Evolutionary conservation across 2,113 vertebrate genomes (phyloP).

Genomic region (Hoplias malabaricus): DNA sequence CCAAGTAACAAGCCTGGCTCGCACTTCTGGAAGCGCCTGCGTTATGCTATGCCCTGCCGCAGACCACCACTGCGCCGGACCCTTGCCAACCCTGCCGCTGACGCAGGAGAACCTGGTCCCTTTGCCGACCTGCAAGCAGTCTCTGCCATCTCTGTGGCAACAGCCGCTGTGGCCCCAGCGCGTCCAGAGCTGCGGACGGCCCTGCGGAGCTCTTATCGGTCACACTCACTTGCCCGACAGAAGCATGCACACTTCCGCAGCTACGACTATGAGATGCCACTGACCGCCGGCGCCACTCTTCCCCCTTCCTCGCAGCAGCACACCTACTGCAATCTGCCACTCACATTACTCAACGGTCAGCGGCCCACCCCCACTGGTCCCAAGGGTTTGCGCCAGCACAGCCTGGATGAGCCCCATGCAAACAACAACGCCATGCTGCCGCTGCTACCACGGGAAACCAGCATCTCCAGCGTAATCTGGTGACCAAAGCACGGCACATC

Average conservation of each 20-base stretch:
- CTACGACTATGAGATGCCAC: slow-evolving; percentile 93
- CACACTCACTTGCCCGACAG: slow-evolving; percentile 89
- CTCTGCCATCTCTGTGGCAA: slow-evolving; percentile 97
- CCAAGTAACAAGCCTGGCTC: slow-evolving; percentile 98
- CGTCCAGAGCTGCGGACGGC: slow-evolving; percentile 96
- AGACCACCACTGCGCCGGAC: slow-evolving; percentile 87
- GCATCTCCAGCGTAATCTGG: slow-evolving; percentile 99
- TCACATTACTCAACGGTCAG: slow-evolving; percentile 98
- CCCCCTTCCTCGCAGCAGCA: slow-evolving; percentile 95
- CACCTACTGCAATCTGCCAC: slow-evolving; percentile 99
- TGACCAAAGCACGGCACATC: slow-evolving; percentile 69
- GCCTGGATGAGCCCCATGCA: slow-evolving; percentile 93
- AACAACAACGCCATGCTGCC: slow-evolving; percentile 99
- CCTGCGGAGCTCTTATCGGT: slow-evolving; percentile 97
- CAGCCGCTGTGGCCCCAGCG: slow-evolving; percentile 95
- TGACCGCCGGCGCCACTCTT: slow-evolving; percentile 84
- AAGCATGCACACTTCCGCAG: slow-evolving; percentile 97
- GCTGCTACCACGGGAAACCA: slow-evolving; percentile 95
- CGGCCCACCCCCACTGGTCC: slow-evolving; percentile 85
- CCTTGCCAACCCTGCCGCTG: slow-evolving; percentile 90
- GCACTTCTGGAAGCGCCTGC: slow-evolving; percentile 99
- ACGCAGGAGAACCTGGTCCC: slow-evolving; percentile 94
- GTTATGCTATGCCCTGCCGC: slow-evolving; percentile 98
- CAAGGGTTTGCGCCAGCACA: slow-evolving; percentile 86
- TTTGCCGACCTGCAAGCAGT: slow-evolving; percentile 98